phyloP scores from a whole-genome alignment of 37 sponge, comb jelly and placozoan genomes.

The Spongilla lacustris region DNA sequence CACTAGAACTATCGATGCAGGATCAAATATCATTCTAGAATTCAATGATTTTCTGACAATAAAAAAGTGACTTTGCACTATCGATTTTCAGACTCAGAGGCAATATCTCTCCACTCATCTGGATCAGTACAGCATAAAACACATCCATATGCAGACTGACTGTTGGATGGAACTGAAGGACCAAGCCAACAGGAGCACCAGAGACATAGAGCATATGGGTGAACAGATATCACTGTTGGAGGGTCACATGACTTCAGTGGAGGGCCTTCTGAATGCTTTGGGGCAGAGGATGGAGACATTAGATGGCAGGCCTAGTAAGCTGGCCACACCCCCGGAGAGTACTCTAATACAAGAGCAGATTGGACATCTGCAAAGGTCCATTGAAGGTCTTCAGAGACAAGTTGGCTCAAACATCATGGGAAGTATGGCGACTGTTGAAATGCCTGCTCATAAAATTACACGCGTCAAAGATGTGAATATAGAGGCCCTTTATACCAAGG shows the following conservation, averaged over 20 bases:
- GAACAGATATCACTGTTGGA: slow-evolving; percentile 25
- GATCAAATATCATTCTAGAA: too few species aligned
- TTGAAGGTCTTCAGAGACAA: too few species aligned
- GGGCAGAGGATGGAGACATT: slow-evolving; percentile 18
- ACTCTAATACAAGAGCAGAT: too few species aligned
- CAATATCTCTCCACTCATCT: slow-evolving; percentile 18
- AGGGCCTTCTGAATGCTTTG: slow-evolving; percentile 11
- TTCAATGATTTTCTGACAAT: too few species aligned
- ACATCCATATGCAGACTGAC: slow-evolving; percentile 30
- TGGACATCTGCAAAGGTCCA: too few species aligned
- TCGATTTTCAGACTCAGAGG: slow-evolving; percentile 19
- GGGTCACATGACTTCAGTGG: slow-evolving; percentile 12
- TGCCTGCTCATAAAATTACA: too few species aligned
- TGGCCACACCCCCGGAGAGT: too few species aligned
- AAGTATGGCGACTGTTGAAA: too few species aligned
- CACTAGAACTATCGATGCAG: too few species aligned
- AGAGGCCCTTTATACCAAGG: slow-evolving; percentile 20
- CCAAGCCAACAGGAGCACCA: background rate
- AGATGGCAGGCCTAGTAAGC: background rate
- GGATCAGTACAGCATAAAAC: slow-evolving; percentile 26
- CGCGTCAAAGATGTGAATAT: background rate
- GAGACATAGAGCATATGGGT: slow-evolving; percentile 3
- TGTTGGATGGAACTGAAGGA: background rate
- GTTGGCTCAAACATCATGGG: too few species aligned
- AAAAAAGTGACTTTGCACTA: too few species aligned